Evolutionary conservation across 2,113 vertebrate species (phyloP).

Genomic region (Merops nubicus): DNA sequence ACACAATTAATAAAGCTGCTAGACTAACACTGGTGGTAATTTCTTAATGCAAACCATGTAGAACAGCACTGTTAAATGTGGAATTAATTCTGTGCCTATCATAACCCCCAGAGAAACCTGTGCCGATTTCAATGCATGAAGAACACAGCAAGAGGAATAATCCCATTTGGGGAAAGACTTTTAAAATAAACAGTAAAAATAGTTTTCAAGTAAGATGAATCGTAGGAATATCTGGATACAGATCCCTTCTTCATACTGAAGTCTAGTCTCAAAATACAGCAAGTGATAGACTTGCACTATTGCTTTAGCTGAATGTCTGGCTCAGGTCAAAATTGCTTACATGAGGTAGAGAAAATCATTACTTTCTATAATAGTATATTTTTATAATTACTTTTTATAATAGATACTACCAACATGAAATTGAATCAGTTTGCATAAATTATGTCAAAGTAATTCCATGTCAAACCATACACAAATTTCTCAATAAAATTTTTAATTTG

Average conservation of each 20-base stretch:
- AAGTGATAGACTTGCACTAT: background rate
- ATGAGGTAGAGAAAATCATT: background rate
- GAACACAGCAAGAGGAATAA: background rate
- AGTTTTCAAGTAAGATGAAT: background rate
- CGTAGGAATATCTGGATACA: background rate
- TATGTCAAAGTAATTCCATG: background rate
- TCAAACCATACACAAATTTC: background rate
- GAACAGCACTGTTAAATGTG: background rate
- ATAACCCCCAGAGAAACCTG: background rate
- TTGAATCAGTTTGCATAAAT: background rate
- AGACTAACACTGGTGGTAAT: background rate
- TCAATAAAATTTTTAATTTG: background rate
- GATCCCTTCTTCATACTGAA: background rate
- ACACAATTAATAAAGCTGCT: background rate
- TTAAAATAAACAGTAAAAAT: background rate
- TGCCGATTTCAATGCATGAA: background rate
- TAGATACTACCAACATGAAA: background rate
- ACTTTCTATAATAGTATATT: background rate
- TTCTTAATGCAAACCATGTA: background rate
- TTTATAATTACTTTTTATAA: background rate
- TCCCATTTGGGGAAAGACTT: background rate
- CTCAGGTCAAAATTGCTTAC: background rate
- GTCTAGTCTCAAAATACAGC: background rate
- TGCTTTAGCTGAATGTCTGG: rapidly evolving
- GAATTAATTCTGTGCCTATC: background rate